These are phyloP conservation scores for Nothobranchius furzeri DNA, from an alignment of 2,113 vertebrate species.

Conservation along the genomic window DNA sequence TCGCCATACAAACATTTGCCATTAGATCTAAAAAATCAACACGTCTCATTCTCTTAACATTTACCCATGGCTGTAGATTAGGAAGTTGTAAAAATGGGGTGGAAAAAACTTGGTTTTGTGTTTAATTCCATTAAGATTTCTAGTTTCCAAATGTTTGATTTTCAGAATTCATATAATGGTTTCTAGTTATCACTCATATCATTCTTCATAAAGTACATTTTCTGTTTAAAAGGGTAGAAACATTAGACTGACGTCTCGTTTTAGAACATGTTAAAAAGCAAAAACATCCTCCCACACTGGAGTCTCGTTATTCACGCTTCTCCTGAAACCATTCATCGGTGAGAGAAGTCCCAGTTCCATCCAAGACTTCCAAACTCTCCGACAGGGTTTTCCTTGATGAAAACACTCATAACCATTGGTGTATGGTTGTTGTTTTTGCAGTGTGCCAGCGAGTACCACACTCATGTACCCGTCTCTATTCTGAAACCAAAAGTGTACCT, in stretches of 20 bases:
- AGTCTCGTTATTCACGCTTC: slow-evolving; percentile 41
- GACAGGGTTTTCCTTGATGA: slow-evolving; percentile 21
- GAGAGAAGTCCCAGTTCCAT: slow-evolving; percentile 31
- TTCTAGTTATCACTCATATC: background rate
- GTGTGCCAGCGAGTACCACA: slow-evolving; percentile 89
- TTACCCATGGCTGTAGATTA: too few relatives aligned
- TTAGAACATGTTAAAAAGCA: slow-evolving; percentile 5
- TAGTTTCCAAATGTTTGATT: background rate
- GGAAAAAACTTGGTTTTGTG: background rate
- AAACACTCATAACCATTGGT: slow-evolving; percentile 11
- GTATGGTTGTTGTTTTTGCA: slow-evolving; percentile 59
- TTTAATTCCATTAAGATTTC: background rate
- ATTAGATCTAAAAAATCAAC: too few relatives aligned
- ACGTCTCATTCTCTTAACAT: too few relatives aligned
- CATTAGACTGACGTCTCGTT: background rate
- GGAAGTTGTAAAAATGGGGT: background rate
- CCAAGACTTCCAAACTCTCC: slow-evolving; percentile 39
- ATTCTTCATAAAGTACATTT: too few relatives aligned
- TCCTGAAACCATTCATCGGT: slow-evolving; percentile 65
- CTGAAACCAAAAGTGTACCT: slow-evolving; percentile 90
- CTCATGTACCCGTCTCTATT: slow-evolving; percentile 90
- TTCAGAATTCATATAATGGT: background rate
- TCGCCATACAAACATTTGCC: too few relatives aligned
- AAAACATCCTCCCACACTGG: too few relatives aligned
- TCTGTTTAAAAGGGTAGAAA: background rate